phyloP scores from a whole-genome alignment of 2,113 vertebrate genomes.

The Glaucidium brasilianum region DNA sequence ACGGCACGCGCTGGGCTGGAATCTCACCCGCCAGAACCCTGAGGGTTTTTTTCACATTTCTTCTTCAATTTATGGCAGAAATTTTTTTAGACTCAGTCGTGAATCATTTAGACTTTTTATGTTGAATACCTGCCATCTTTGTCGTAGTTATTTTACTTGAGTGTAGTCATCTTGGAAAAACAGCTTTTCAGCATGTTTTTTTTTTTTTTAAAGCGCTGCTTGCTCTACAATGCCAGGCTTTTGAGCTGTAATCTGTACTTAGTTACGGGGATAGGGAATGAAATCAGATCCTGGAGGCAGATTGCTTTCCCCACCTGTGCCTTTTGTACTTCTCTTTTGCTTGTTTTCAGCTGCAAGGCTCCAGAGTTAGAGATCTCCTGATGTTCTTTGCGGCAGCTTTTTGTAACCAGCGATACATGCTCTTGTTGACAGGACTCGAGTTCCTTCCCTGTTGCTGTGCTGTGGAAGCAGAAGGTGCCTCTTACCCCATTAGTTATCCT shows the following conservation, averaged over 20 bases:
- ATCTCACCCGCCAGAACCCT: accelerated
- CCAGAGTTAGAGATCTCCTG: background rate
- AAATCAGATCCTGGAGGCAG: background rate
- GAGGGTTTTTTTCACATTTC: background rate
- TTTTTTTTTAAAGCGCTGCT: background rate
- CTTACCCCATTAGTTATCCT: background rate
- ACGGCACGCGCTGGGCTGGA: accelerated
- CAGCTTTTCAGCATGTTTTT: background rate
- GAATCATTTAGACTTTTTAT: background rate
- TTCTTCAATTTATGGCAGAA: background rate
- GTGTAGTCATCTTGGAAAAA: background rate
- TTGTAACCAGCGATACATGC: background rate
- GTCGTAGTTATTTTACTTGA: background rate
- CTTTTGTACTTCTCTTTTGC: background rate
- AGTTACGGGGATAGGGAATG: background rate
- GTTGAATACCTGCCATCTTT: background rate
- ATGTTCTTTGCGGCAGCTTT: background rate
- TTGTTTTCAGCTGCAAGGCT: background rate
- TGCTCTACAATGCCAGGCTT: background rate
- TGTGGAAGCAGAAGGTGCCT: background rate
- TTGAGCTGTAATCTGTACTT: background rate
- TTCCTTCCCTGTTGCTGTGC: background rate
- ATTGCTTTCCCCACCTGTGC: background rate
- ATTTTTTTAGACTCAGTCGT: background rate
- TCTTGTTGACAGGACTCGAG: background rate